These are phyloP conservation scores for Alligator mississippiensis DNA, from an alignment of 2,113 vertebrate species.

Conservation along the genomic window DNA sequence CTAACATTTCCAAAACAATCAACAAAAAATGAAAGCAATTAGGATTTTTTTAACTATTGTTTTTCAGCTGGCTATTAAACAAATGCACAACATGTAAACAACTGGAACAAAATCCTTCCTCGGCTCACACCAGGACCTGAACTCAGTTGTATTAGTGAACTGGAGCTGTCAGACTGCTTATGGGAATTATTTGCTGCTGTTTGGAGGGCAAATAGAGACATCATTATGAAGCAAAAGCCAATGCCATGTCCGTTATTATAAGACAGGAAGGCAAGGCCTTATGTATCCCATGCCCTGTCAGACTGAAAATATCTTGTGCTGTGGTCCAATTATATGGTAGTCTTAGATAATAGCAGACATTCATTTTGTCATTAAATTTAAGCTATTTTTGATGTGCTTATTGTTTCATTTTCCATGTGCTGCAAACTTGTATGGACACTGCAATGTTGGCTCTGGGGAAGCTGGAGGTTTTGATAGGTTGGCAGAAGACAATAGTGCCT, in stretches of 20 bases:
- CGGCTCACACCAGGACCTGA: background rate
- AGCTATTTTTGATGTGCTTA: conserved; percentile 68
- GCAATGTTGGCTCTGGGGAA: conserved; percentile 6
- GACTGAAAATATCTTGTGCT: conserved; percentile 58
- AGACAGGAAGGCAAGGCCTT: conserved; percentile 16
- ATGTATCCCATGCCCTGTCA: background rate
- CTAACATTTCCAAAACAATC: background rate
- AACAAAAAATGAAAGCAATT: no score
- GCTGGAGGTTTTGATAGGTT: background rate
- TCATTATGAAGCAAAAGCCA: conserved; percentile 25
- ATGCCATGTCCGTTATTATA: conserved; percentile 51
- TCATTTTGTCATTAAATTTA: conserved; percentile 60
- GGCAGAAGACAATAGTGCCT: background rate
- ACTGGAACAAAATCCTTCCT: background rate
- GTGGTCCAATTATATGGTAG: conserved; percentile 52
- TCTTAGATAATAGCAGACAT: conserved; percentile 56
- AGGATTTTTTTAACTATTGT: no score
- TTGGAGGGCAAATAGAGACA: conserved; percentile 39
- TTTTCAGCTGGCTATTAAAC: background rate
- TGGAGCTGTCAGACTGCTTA: conserved; percentile 55
- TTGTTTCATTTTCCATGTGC: conserved; percentile 57
- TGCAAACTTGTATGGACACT: conserved; percentile 19
- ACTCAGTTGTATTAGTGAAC: conserved; percentile 42
- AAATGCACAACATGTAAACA: background rate
- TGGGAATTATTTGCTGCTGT: conserved; percentile 65